Evolutionary conservation across 2,888 invertebrate species (phyloP).

Genomic region (Pyrrhia umbra): DNA sequence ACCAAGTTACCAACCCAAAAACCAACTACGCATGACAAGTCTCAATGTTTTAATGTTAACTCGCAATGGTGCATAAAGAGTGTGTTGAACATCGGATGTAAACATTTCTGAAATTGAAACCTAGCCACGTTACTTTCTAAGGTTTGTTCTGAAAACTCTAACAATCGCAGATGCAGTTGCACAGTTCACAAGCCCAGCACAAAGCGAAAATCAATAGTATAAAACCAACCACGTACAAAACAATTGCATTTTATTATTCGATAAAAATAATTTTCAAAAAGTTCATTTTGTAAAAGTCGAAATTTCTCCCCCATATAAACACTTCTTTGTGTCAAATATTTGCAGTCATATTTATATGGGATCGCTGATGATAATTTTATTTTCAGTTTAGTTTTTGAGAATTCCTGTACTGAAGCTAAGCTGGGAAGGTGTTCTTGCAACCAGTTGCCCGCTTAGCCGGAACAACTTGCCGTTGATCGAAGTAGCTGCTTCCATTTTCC

Average conservation of each 20-base stretch:
- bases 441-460: constrained; percentile 80
- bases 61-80: too few species aligned
- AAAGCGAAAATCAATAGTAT: neutral
- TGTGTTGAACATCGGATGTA: too few species aligned
- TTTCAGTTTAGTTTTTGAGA: constrained; percentile 57
- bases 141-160: too few species aligned
- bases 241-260: constrained; percentile 16
- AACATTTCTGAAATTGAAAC: too few species aligned
- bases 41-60: too few species aligned
- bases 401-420: constrained; percentile 72
- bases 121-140: too few species aligned
- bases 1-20: too few species aligned
- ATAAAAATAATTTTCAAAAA: constrained; percentile 13
- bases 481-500: constrained; percentile 86
- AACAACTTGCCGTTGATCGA: constrained; percentile 82
- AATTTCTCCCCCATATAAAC: neutral
- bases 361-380: neutral
- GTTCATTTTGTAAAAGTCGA: constrained; percentile 19
- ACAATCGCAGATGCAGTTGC: too few species aligned
- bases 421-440: constrained; percentile 75
- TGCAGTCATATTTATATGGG: constrained; percentile 12
- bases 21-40: too few species aligned
- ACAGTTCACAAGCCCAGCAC: neutral
- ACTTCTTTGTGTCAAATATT: constrained; percentile 4
- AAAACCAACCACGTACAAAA: constrained; percentile 22